These are phyloP conservation scores for Tupiocoris notatus DNA, from an alignment of 2,888 invertebrate genomes.

Conservation along the genomic window DNA sequence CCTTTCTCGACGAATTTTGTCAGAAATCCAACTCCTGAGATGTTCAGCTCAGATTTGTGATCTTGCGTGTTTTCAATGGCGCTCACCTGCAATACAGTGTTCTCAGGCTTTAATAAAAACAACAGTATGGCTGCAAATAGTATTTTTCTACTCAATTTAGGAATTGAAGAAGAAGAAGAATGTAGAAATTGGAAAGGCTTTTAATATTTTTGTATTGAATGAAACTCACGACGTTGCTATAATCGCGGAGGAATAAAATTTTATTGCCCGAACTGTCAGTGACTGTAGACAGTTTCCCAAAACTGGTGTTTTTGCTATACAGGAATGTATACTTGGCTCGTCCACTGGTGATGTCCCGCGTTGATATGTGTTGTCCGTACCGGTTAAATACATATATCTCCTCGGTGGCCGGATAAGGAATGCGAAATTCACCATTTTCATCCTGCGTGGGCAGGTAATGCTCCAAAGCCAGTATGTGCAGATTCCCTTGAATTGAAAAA, in stretches of 20 bases:
- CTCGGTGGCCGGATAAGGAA: constrained; percentile 68
- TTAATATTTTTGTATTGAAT: no score
- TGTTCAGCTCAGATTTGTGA: constrained; percentile 86
- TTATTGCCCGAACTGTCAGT: constrained; percentile 92
- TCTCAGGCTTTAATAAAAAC: no score
- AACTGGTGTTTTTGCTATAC: constrained; percentile 95
- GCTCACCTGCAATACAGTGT: constrained; percentile 60
- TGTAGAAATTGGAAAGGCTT: no score
- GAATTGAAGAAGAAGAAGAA: no score
- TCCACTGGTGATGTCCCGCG: constrained; percentile 91
- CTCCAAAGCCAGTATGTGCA: constrained; percentile 79
- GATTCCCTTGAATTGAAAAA: constrained; percentile 67
- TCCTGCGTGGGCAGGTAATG: constrained; percentile 85
- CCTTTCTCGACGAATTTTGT: constrained; percentile 86
- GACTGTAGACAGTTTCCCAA: constrained; percentile 89
- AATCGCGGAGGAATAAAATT: constrained; percentile 87
- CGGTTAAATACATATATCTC: constrained; percentile 92
- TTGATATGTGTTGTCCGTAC: constrained; percentile 87
- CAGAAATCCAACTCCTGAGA: constrained; percentile 88
- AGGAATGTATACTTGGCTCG: constrained; percentile 92
- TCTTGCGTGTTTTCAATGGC: constrained; percentile 93
- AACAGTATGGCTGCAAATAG: no score
- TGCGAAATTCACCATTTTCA: constrained; percentile 70
- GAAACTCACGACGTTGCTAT: constrained; percentile 75
- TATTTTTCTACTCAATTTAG: no score